Conservation (phyloP, 2,797 vertebrate genomes). For the Falco rusticolus region DNA sequence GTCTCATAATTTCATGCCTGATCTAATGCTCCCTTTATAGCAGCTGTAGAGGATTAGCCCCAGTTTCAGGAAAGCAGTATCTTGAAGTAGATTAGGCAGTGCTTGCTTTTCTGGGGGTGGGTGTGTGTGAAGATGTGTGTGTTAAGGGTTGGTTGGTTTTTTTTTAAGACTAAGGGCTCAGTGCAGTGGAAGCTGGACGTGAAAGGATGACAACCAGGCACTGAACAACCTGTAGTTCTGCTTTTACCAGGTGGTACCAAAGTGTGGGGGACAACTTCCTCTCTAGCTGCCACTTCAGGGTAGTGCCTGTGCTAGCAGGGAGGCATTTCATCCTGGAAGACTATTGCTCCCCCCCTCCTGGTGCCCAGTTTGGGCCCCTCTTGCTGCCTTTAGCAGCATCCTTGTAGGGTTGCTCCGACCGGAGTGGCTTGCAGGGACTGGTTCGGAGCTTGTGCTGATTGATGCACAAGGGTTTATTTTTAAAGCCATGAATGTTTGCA, state of each 20-base stretch:
- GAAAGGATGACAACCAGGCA: neutral
- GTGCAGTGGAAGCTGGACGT: neutral
- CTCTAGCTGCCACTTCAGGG: accelerated
- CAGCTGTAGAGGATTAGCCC: neutral
- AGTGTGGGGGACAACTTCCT: accelerated
- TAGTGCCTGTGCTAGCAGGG: neutral
- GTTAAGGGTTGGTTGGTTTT: too few relatives aligned
- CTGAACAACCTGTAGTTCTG: neutral
- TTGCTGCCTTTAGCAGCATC: neutral
- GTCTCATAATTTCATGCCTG: neutral
- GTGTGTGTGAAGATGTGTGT: too few relatives aligned
- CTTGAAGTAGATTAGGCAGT: too few relatives aligned
- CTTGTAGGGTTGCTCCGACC: neutral
- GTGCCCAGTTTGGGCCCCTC: neutral
- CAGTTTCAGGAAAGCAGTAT: neutral
- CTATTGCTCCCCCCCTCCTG: neutral
- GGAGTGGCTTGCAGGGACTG: neutral
- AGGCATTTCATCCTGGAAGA: neutral
- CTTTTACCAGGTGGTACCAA: neutral
- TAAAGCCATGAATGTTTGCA: constrained; percentile 16
- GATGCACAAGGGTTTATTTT: neutral
- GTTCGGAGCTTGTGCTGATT: neutral
- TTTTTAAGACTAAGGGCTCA: neutral
- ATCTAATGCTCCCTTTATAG: neutral
- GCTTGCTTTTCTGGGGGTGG: neutral